Percentiles rank a stretch among this genome's conserved stretches.
These are phyloP conservation scores for Caenorhabditis angaria DNA, from an alignment of 2,888 invertebrate species.

Conservation along the genomic window DNA sequence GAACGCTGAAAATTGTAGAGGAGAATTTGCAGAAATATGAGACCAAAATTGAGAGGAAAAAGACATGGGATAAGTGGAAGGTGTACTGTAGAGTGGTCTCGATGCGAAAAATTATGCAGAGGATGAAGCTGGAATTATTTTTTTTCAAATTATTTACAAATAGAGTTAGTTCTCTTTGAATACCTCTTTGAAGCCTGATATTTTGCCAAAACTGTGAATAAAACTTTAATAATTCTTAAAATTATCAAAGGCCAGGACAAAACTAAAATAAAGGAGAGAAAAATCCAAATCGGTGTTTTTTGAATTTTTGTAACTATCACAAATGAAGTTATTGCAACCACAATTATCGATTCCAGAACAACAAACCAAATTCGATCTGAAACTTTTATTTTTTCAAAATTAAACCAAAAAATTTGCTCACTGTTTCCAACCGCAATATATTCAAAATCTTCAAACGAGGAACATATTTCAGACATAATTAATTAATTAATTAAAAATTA, in stretches of 20 bases:
- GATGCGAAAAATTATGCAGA: slow-evolving; percentile 10
- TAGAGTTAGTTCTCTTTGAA: slow-evolving; percentile 14
- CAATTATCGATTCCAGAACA: slow-evolving; percentile 6
- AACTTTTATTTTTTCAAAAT: too few species aligned
- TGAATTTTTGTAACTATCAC: slow-evolving; percentile 13
- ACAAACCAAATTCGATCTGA: slow-evolving; percentile 23
- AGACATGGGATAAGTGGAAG: slow-evolving; percentile 17
- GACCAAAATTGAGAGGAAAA: slow-evolving; percentile 5
- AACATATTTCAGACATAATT: slow-evolving; percentile 29
- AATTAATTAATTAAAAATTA: neutral
- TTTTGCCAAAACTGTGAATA: slow-evolving; percentile 9
- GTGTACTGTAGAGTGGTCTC: slow-evolving; percentile 30
- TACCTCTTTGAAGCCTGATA: slow-evolving; percentile 26
- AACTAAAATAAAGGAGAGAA: slow-evolving; percentile 6
- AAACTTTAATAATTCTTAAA: slow-evolving; percentile 13
- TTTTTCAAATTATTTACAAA: neutral
- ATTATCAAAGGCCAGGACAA: slow-evolving; percentile 24
- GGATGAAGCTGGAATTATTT: slow-evolving; percentile 14
- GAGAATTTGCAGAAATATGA: slow-evolving; percentile 8
- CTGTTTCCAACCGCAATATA: slow-evolving; percentile 29
- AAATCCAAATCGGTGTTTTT: slow-evolving; percentile 11
- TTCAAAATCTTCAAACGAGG: slow-evolving; percentile 34
- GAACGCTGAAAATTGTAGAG: slow-evolving; percentile 3
- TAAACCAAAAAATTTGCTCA: slow-evolving; percentile 8
- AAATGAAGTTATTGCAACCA: slow-evolving; percentile 3